Evolutionary conservation across 2,888 invertebrate genomes (phyloP), one percentile per base, ranked within the genome.

Genomic region (Monopis laevigella): DNA sequence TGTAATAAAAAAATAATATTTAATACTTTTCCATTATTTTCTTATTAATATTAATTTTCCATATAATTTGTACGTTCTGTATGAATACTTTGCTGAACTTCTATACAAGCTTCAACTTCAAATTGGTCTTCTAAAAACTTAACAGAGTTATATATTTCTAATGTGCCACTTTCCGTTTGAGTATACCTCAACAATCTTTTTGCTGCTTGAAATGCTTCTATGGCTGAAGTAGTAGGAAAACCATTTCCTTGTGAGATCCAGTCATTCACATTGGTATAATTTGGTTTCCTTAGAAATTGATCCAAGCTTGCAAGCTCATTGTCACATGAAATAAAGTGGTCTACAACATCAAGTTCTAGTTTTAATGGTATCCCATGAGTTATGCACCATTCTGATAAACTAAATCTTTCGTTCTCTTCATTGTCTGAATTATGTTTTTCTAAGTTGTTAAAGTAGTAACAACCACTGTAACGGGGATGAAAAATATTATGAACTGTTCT

Each of bases 121-220:
- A 58, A 42, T 35, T 59, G 52, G 45, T 61, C 53, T 52, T 63
- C 60, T 41, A 61, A 48, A 40, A 45, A 45, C 47, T 55, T 58
- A 34, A 58, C 57, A 51, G 55, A 52, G 41, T 54, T 51, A 13
- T 59, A 46, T n/a, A 54, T 44, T 27, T 52, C 41, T 18, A 34
- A 45, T 12, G 49, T 48, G 16, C 56, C 56, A 44, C 45, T 45
- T 38, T 59, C 54, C 13, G 56, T 52, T 46, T 62, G 58, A 28
- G 61, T 40, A 42, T 61, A 61, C 6, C 53, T 52, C 13, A 58
- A 45, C 14, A 62, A 51, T 42, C 60, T 56, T 46, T 57, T 59
- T 45, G 60, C 58, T 24, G 62, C 62, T 47, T 60, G 58, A 41
- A 55, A 59, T 11, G 61, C 60, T 35, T 60, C 55, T 28, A 58